Conservation (phyloP, 92 coral and sea anemone genomes). For the Phenganax stokvisi region DNA sequence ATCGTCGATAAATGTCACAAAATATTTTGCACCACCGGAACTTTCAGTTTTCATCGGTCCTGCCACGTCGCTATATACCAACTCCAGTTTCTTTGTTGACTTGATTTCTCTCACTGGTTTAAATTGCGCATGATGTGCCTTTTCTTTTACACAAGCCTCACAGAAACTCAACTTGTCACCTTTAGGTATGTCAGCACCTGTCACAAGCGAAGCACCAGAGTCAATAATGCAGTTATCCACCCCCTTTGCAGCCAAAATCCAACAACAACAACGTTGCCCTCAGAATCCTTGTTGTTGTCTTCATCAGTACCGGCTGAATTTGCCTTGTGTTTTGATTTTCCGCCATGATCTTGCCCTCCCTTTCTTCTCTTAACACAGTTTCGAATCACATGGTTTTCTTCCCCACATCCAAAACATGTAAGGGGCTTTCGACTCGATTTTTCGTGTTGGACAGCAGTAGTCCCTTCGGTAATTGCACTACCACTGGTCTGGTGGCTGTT, state of each 20-base stretch:
- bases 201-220: constrained; percentile 44
- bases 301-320: constrained; percentile 28
- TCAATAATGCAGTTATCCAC: constrained; percentile 34
- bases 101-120: constrained; percentile 21
- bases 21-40: constrained; percentile 19
- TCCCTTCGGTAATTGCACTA: neutral
- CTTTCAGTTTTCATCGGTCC: constrained; percentile 29
- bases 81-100: constrained; percentile 9
- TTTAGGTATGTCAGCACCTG: constrained; percentile 20
- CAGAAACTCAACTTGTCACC: constrained; percentile 21
- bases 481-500: neutral
- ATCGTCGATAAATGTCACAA: constrained; percentile 15
- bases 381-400: constrained; percentile 50
- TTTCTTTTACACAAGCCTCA: constrained; percentile 16
- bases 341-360: neutral
- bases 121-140: constrained; percentile 13
- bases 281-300: constrained; percentile 42
- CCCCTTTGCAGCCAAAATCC: constrained; percentile 14
- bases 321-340: constrained; percentile 39
- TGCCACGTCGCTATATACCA: constrained; percentile 26
- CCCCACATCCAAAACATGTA: constrained; percentile 43
- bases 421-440: constrained; percentile 25
- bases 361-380: constrained; percentile 34
- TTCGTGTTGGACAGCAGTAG: constrained; percentile 11
- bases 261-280: constrained; percentile 42